Base-by-base conservation (phyloP, 2,113 vertebrate species). In the Sprattus sprattus region DNA sequence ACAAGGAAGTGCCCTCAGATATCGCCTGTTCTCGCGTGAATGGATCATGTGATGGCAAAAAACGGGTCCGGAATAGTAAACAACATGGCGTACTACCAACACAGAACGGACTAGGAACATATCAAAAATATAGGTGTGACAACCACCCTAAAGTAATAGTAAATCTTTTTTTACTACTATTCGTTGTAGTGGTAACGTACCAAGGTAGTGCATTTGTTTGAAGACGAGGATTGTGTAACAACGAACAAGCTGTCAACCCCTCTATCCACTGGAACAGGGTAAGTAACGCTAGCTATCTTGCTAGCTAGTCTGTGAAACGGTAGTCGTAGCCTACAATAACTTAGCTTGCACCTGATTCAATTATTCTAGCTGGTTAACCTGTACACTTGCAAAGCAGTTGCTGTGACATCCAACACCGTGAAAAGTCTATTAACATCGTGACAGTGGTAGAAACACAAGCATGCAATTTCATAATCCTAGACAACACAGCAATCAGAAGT, bases 11-110 rank as follows among this genome's bases (percentile, higher is more conserved):
- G 28, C 28, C 71, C 13, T 32, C 71, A 78, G 13, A 78, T 78
- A 39, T 78, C 25, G 25, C 4, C 15, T 13, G 18, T 80, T 71
- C 84, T 85, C 64, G 67, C 84, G 84, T 0, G 49, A 82, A 20
- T 20, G 45, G 83, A 13, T 92, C 92, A 94, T 88, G 89, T 94
- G 92, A 94, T 91, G 20, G 22, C 11, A 83, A 90, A 82, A 87
- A 81, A 78, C 45, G 84, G 85, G 86, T 88, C 91, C 83, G 54
- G 86, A 88, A 92, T 91, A 91, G 95, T 95, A 95, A 95, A 95
- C 94, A 95, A 95, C 93, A 95, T 95, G 94, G 95, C 95, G 93
- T 82, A 84, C 78, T 85, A 87, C 64, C 86, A 85, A 89, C 85
- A 50, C 46, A n/a, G 84, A 47, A 64, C 54, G 54, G 52, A 64